Base-by-base conservation (phyloP, 2,888 invertebrate genomes). In the Operophtera brumata region DNA sequence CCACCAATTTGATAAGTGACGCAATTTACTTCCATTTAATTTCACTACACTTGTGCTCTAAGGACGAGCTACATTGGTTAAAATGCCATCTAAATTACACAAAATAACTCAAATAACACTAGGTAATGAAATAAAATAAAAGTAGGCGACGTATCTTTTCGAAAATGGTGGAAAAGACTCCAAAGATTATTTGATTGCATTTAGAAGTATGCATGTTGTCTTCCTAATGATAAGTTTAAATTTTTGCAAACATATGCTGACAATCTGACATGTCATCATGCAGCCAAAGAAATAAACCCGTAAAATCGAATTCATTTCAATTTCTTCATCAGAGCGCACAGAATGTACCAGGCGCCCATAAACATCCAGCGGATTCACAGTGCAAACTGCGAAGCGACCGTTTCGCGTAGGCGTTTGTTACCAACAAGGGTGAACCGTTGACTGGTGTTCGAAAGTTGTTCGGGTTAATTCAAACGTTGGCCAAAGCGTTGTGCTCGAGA, bases 401-500 rank as follows among this genome's bases (percentile, higher is more conserved):
- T 72, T 59, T 76, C 32, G 61, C 66, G 72, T 73, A 56, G 76
- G 67, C 61, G 67, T 61, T 54, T 59, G 47, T 59, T 66, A 62
- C 55, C 55, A 48, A 66, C 60, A 49, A 58, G 69, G 70, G 65
- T 71, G 69, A 67, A 70, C 65, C 65, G 60, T 68, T 62, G 68
- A 66, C 66, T 64, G 70, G 62, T 66, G 67, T 75, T 78, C 63
- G 64, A 73, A 79, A 80, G 70, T 78, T 74, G 76, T 78, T 73
- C 74, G 79, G 79, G 80, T 85, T 83, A 80, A 81, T 82, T 82
- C 81, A 77, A 82, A 80, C 82, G 82, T 84, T 83, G 86, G 81
- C 80, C 78, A 79, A 80, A 85, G 81, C 84, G 80, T 79, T 67
- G 83, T 81, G 81, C 76, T 79, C 79, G 83, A 88, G 89, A 90